Conservation (phyloP, 2,797 vertebrate genomes). For the Crenuchus spilurus region DNA sequence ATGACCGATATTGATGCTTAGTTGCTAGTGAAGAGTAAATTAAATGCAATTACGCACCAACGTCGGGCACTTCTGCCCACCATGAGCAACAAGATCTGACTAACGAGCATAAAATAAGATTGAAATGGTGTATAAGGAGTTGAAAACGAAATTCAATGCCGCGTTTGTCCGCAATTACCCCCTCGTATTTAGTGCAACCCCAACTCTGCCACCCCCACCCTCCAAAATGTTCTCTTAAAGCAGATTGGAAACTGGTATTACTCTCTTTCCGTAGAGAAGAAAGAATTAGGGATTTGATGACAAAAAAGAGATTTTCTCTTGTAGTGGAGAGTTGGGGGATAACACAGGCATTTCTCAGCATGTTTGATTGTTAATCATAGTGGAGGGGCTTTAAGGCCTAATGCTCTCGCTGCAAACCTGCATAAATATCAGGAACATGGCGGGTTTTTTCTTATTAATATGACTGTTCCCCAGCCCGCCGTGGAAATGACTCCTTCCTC, state of each 20-base stretch:
- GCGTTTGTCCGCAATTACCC: slow-evolving; percentile 99
- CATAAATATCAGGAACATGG: slow-evolving; percentile 79
- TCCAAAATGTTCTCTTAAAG: slow-evolving; percentile 90
- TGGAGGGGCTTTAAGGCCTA: slow-evolving; percentile 82
- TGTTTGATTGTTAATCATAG: slow-evolving; percentile 86
- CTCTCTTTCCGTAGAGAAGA: slow-evolving; percentile 78
- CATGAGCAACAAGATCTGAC: slow-evolving; percentile 98
- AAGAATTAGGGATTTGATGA: slow-evolving; percentile 87
- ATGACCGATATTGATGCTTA: slow-evolving; percentile 90
- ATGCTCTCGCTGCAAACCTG: slow-evolving; percentile 82
- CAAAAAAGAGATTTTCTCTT: slow-evolving; percentile 88
- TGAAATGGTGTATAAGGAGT: slow-evolving; percentile 99
- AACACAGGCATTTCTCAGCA: slow-evolving; percentile 82
- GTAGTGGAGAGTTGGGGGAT: slow-evolving; percentile 82
- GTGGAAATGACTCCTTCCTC: slow-evolving; percentile 33
- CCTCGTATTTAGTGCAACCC: slow-evolving; percentile 94
- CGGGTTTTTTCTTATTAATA: slow-evolving; percentile 64
- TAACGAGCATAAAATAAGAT: slow-evolving; percentile 99
- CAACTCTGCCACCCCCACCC: slow-evolving; percentile 6
- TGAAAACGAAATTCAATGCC: slow-evolving; percentile 99
- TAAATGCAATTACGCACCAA: slow-evolving; percentile 96
- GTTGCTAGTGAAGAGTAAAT: slow-evolving; percentile 93
- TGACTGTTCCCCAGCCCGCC: slow-evolving; percentile 37
- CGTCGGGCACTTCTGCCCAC: slow-evolving; percentile 96
- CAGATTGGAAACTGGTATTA: slow-evolving; percentile 88